Conservation (phyloP, 2,797 vertebrate genomes). For the Macropodus opercularis region DNA sequence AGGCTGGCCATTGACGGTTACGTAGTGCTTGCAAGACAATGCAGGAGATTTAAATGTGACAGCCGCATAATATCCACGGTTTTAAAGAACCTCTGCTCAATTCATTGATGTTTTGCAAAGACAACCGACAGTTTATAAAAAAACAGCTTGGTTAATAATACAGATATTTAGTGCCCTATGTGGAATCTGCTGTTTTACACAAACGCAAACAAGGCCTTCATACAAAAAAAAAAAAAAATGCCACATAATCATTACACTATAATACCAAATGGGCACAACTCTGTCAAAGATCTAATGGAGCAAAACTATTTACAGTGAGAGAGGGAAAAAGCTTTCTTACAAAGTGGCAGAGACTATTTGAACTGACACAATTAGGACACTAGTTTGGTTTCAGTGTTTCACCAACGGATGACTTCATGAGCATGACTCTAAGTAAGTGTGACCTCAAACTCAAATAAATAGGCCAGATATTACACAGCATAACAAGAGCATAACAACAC, state of each 20-base stretch:
- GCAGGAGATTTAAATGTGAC: constrained; percentile 63
- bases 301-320: constrained; percentile 65
- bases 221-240: constrained; percentile 58
- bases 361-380: constrained; percentile 65
- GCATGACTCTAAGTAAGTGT: constrained; percentile 27
- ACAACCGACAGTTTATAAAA: constrained; percentile 49
- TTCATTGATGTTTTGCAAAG: constrained; percentile 31
- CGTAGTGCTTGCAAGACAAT: constrained; percentile 71
- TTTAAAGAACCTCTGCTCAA: constrained; percentile 53
- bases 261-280: constrained; percentile 48
- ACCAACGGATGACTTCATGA: constrained; percentile 39
- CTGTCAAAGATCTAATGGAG: constrained; percentile 54
- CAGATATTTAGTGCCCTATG: constrained; percentile 35
- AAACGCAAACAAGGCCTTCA: constrained; percentile 52
- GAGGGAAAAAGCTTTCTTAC: constrained; percentile 20
- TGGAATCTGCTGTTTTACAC: constrained; percentile 37
- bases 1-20: constrained; percentile 62
- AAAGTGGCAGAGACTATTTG: constrained; percentile 48
- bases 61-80: constrained; percentile 57
- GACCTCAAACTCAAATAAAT: constrained; percentile 56
- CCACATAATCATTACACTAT: constrained; percentile 50
- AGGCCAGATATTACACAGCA: constrained; percentile 42
- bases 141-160: constrained; percentile 45
- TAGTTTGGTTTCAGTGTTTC: constrained; percentile 60
- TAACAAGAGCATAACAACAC: constrained; percentile 48